Evolutionary conservation across 2,113 vertebrate species (phyloP), one percentile per base, ranked within the genome.

Genomic region (Rattus rattus): DNA sequence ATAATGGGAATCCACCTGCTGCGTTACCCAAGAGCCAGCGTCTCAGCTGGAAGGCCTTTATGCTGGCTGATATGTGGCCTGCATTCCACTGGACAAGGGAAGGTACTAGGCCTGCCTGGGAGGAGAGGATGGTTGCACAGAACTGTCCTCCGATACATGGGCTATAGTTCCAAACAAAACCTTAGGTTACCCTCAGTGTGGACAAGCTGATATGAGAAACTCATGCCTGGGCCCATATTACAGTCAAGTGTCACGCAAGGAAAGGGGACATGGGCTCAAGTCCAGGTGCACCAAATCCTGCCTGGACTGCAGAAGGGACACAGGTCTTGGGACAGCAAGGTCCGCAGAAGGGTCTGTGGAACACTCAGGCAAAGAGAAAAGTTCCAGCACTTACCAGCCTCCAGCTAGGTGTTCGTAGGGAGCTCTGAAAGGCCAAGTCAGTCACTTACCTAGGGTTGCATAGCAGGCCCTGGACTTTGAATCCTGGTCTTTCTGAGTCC

Each of bases 391-490:
- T 39, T 75, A n/a, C 43, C 43, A 49, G 43, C 14, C 28, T 11
- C 75, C 24, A 77, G 30, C 54, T 26, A 69, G 39, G 43, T 87
- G 30, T 10, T 87, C 36, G 47, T 33, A 24, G 59, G 39, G 49
- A 52, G 33, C 88, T 95, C 75, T 69, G 73, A 93, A 79, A 94
- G n/a, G 52, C 94, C 73, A 28, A 75, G 24, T 56, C 54, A 28
- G 39, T 54, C 47, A 12, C 39, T 69, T 72, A 49, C 80, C 88
- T 33, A 33, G 77, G 56, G 83, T 76, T 72, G 81, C 17, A n/a
- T 1, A 81, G 33, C 43, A 6, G 19, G 24, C 26, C 16, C 3
- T 67, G 67, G 7, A 26, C 4, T 67, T 61, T 69, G 85, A 59
- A 61, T 39, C 12, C 26, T 11, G 1, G 59, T 17, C n/a, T 92